Evolutionary conservation across 2,888 invertebrate genomes (phyloP), one percentile per base, ranked within the genome.

Genomic region (Andrena praecox): DNA sequence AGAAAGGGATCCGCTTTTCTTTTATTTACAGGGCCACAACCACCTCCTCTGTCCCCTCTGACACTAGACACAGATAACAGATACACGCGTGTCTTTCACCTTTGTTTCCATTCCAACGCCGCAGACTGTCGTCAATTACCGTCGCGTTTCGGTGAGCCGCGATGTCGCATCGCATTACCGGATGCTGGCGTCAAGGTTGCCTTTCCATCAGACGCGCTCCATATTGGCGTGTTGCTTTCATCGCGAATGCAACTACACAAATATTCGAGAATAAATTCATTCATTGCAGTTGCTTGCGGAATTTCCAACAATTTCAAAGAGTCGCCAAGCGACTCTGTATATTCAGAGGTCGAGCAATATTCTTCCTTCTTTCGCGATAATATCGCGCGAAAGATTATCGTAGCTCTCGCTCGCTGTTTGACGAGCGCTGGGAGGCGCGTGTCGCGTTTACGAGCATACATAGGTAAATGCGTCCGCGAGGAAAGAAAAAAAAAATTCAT

Each of bases 401-500:
- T 54, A 24, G 35, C 54, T 20, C 10, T 24, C 3, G 20, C 24
- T 24, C 24, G 54, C 1, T n/a, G 8, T 54, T 54, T 10, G 24
- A 2, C 24, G 27, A 20, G 20, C 56, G 56, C 1, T 56, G 56
- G 10, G 12, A 27, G 16, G 2, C 56, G 27, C 33, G 20, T 20
- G 33, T 62, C n/a, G 60, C n/a, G 27, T 60, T 48, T 27, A 31
- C 35, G 33, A 52, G 27, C 20, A 20, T 20, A 20, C 3, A 42
- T 35, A 73, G 64, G 52, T 56, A 24, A 4, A 42, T n/a, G 12
- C 10, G 12, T 31, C 31, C 12, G 62, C 54, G 42, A 63, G 60
- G 67, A 66, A 71, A 66, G 70, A 59, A 68, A 86, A 87, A 59
- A 68, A 86, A 87, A 87, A 83, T 89, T 89, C 84, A 85, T 90